Percentiles rank a stretch among this genome's conserved stretches.
These are phyloP conservation scores for Myathropa florea DNA, from an alignment of 2,888 invertebrate genomes.

Conservation along the genomic window DNA sequence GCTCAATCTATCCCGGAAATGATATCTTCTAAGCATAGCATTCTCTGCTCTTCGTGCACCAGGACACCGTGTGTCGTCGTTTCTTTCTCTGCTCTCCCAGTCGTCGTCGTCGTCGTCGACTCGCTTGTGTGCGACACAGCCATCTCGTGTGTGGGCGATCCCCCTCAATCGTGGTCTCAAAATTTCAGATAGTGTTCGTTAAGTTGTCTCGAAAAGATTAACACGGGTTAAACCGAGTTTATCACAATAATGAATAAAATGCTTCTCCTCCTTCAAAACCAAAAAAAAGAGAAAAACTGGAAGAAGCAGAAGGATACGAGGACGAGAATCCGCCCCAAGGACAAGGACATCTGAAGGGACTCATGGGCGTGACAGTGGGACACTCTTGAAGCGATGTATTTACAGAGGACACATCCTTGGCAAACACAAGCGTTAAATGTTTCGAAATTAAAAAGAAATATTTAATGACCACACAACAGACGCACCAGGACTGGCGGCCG, in stretches of 20 bases:
- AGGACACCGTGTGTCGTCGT: neutral
- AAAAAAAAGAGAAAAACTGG: slow-evolving; percentile 8
- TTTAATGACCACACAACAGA: slow-evolving; percentile 49
- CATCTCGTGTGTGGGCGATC: neutral
- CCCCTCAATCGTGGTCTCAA: slow-evolving; percentile 1
- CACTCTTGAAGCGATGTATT: slow-evolving; percentile 7
- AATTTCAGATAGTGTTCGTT: slow-evolving; percentile 51
- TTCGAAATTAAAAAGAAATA: slow-evolving; percentile 64
- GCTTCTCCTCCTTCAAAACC: neutral
- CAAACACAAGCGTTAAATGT: slow-evolving; percentile 49
- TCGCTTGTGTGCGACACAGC: neutral
- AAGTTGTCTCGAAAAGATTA: slow-evolving; percentile 61
- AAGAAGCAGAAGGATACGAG: neutral
- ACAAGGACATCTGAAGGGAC: neutral
- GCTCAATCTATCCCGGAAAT: slow-evolving; percentile 58
- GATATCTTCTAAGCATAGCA: slow-evolving; percentile 39
- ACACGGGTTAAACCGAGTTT: slow-evolving; percentile 61
- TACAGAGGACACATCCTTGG: slow-evolving; percentile 22
- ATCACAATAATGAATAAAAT: slow-evolving; percentile 41
- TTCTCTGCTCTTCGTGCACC: neutral
- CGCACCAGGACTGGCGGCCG: neutral
- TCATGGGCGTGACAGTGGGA: neutral
- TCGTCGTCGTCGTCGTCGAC: neutral
- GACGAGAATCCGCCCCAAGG: neutral
- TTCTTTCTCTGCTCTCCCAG: neutral